phyloP scores from a whole-genome alignment of 2,797 vertebrate species.

The Cetoscarus ocellatus region DNA sequence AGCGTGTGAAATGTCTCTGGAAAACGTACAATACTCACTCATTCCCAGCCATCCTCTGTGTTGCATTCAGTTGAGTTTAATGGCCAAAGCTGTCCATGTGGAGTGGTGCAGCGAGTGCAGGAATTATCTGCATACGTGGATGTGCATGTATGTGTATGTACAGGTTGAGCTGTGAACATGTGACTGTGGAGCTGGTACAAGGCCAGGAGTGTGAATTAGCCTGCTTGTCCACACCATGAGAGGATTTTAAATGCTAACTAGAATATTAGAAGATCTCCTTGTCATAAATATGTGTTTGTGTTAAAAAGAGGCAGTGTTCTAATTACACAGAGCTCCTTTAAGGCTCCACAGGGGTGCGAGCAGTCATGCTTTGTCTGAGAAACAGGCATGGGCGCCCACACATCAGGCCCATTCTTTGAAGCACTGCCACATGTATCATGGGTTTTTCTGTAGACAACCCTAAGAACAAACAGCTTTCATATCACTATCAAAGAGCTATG shows the following conservation, averaged over 20 bases:
- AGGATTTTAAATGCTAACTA: slow-evolving; percentile 7
- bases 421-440: neutral
- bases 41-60: slow-evolving; percentile 35
- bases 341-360: slow-evolving; percentile 27
- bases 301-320: slow-evolving; percentile 37
- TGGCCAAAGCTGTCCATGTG: slow-evolving; percentile 44
- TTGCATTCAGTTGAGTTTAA: slow-evolving; percentile 49
- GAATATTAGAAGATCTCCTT: slow-evolving; percentile 3
- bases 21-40: slow-evolving; percentile 23
- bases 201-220: neutral
- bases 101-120: slow-evolving; percentile 35
- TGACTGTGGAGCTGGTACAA: neutral
- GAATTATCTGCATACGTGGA: slow-evolving; percentile 34
- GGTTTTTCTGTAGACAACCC: neutral
- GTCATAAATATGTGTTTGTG: neutral
- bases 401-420: slow-evolving; percentile 14
- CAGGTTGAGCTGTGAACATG: neutral
- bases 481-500: neutral
- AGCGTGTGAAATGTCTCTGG: slow-evolving; percentile 3
- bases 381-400: slow-evolving; percentile 25
- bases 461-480: neutral
- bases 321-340: slow-evolving; percentile 39
- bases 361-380: slow-evolving; percentile 31
- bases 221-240: neutral
- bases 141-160: neutral